Evolutionary conservation across 2,113 vertebrate genomes (phyloP).

Genomic region (Lipophrys pholis): DNA sequence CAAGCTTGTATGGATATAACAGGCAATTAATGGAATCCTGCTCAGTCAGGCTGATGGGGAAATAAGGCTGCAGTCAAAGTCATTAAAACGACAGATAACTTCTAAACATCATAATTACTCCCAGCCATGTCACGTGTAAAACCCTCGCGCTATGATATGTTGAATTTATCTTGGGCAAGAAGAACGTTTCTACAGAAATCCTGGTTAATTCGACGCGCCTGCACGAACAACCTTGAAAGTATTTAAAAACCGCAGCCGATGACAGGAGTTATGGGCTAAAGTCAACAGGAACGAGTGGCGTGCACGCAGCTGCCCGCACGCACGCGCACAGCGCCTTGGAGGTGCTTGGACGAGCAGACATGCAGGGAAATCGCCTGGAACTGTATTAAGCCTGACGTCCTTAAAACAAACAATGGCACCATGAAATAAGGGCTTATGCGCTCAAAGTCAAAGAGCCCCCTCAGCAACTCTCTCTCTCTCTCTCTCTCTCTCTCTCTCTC

Average conservation of each 20-base stretch:
- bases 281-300: conserved; percentile 54
- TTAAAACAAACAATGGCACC: conserved; percentile 79
- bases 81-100: conserved; percentile 59
- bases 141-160: background rate
- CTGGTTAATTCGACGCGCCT: conserved; percentile 9
- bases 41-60: conserved; percentile 50
- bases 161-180: background rate
- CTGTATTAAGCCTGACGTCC: conserved; percentile 77
- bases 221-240: conserved; percentile 40
- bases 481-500: conserved; percentile 68
- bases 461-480: conserved; percentile 73
- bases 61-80: conserved; percentile 53
- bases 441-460: conserved; percentile 80
- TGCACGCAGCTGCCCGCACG: conserved; percentile 17
- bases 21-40: conserved; percentile 58
- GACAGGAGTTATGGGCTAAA: conserved; percentile 48
- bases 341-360: conserved; percentile 72
- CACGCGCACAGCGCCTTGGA: conserved; percentile 66
- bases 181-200: background rate
- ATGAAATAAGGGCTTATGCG: conserved; percentile 80
- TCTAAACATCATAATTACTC: conserved; percentile 23
- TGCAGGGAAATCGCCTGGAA: conserved; percentile 76
- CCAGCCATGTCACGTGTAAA: conserved; percentile 1
- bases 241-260: conserved; percentile 26
- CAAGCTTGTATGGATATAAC: conserved; percentile 42